phyloP scores from a whole-genome alignment of 2,797 vertebrate genomes.

The Ambastaia sidthimunki region DNA sequence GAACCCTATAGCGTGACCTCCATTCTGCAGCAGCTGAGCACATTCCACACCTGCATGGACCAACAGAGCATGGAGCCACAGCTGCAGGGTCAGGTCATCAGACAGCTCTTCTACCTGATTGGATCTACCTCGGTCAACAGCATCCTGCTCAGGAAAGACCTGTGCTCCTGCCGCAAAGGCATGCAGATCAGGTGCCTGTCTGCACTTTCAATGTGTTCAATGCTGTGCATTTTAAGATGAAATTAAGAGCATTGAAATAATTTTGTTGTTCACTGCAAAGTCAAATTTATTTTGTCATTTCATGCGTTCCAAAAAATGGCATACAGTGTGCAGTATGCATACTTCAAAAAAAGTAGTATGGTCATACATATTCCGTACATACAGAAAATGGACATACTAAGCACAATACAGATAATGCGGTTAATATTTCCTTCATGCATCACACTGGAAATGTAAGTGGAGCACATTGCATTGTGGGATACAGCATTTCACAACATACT shows the following conservation, averaged over 20 bases:
- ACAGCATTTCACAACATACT: no score
- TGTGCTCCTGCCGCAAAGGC: conserved; percentile 98
- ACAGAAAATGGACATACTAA: no score
- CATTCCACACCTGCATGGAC: conserved; percentile 87
- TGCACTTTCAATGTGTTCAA: not conserved
- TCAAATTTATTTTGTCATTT: no score
- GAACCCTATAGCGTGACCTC: conserved; percentile 88
- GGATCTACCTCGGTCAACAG: conserved; percentile 89
- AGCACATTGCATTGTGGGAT: not conserved
- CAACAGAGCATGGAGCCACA: conserved; percentile 90
- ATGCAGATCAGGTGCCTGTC: conserved; percentile 94
- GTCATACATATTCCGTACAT: no score
- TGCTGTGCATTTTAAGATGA: not conserved
- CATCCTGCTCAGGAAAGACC: conserved; percentile 95
- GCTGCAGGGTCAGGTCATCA: conserved; percentile 85
- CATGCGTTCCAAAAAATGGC: no score
- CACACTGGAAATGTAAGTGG: no score
- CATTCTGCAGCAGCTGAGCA: conserved; percentile 86
- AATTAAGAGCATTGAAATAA: no score
- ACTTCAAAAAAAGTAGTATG: no score
- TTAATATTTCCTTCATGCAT: no score
- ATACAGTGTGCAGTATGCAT: no score
- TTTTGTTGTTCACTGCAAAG: no score
- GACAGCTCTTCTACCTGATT: conserved; percentile 91
- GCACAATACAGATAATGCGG: no score